Evolutionary conservation across 1,140 invertebrate genomes (phyloP).

Genomic region (Archegozetes longisetosus): DNA sequence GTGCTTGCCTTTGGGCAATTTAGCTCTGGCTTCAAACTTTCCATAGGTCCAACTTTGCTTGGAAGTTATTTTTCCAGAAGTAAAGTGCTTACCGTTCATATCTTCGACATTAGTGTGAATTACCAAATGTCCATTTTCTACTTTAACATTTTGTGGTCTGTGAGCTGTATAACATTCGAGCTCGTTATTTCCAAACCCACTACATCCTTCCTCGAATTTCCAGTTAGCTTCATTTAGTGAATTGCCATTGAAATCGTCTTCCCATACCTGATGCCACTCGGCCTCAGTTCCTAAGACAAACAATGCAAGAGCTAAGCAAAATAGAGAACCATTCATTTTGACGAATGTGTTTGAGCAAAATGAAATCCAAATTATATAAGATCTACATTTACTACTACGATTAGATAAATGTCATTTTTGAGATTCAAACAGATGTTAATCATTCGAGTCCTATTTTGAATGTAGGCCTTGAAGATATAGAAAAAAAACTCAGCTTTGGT

Average conservation of each 20-base stretch:
- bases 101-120: conserved; percentile 5
- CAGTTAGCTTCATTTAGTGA: conserved; percentile 14
- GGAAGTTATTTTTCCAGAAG: conserved; percentile 3
- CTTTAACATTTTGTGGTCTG: neutral
- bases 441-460: no score
- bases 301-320: neutral
- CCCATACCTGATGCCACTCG: conserved; percentile 16
- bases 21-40: conserved; percentile 4
- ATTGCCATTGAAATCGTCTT: no score
- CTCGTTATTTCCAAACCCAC: conserved; percentile 6
- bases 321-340: neutral
- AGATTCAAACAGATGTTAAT: no score
- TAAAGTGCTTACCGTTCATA: conserved; percentile 1
- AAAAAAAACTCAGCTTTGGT: no score
- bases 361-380: no score
- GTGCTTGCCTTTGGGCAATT: conserved; percentile 6
- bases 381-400: no score
- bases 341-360: neutral
- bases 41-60: conserved; percentile 11
- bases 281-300: neutral
- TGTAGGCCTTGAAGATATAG: no score
- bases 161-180: conserved; percentile 5
- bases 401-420: no score
- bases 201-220: conserved; percentile 15
- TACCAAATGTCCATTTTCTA: conserved; percentile 12